These are phyloP conservation scores for Orthosia gracilis DNA, from an alignment of 2,888 invertebrate species.

Conservation along the genomic window DNA sequence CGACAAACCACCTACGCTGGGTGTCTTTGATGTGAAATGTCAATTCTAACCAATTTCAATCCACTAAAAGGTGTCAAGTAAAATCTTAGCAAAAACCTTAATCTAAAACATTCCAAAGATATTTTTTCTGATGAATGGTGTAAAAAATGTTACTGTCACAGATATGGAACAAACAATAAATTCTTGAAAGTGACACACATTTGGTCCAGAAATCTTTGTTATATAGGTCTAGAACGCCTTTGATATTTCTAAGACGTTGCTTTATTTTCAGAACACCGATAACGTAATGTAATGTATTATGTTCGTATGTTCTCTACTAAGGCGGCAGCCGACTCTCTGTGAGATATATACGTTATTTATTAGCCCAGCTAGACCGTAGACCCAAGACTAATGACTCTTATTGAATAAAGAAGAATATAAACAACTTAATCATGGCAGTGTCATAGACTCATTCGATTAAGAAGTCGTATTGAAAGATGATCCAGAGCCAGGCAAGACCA, in stretches of 20 bases:
- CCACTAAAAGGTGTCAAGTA: slow-evolving; percentile 3
- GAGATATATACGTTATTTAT: slow-evolving; percentile 47
- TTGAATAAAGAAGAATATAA: slow-evolving; percentile 37
- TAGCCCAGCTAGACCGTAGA: slow-evolving; percentile 22
- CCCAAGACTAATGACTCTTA: slow-evolving; percentile 34
- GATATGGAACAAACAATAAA: neutral
- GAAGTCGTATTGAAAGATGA: neutral
- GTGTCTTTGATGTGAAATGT: slow-evolving; percentile 40
- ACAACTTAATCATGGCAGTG: neutral
- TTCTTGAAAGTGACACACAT: neutral
- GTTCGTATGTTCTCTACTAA: slow-evolving; percentile 16
- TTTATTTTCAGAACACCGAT: neutral
- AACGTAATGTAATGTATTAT: slow-evolving; percentile 13
- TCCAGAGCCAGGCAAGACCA: too few species aligned
- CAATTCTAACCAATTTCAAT: neutral
- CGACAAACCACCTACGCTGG: slow-evolving; percentile 20
- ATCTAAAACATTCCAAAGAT: neutral
- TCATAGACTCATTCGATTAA: slow-evolving; percentile 24
- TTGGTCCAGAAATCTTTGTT: neutral
- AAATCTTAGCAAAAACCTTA: slow-evolving; percentile 16
- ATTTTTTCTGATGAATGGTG: neutral
- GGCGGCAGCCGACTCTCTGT: slow-evolving; percentile 21
- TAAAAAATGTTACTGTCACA: neutral
- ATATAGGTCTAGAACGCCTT: slow-evolving; percentile 1
- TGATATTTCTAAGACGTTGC: slow-evolving; percentile 7